These are phyloP conservation scores for Hyles vespertilio DNA, from an alignment of 1,140 invertebrate species.

Conservation along the genomic window DNA sequence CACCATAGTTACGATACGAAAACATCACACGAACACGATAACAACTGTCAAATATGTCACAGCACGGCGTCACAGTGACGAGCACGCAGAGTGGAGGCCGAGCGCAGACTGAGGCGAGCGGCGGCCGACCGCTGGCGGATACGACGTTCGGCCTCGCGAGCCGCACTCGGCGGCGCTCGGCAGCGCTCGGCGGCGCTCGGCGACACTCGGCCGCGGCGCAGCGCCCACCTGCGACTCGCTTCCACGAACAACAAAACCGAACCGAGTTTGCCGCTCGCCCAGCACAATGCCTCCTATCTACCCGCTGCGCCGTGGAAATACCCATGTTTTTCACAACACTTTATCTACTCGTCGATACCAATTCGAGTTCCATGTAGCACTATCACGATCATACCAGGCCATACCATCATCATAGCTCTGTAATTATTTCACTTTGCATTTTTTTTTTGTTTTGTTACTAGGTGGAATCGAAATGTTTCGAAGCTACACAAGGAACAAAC, in stretches of 20 bases:
- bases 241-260: constrained; percentile 64
- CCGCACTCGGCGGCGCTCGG: constrained; percentile 17
- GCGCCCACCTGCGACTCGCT: constrained; percentile 60
- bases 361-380: no score
- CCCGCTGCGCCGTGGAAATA: constrained; percentile 18
- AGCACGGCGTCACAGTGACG: constrained; percentile 63
- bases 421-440: background rate
- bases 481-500: background rate
- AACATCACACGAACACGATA: constrained; percentile 73
- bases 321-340: constrained; percentile 14
- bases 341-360: constrained; percentile 12
- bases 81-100: constrained; percentile 50
- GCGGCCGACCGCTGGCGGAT: constrained; percentile 29
- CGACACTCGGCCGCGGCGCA: constrained; percentile 17
- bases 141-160: constrained; percentile 30
- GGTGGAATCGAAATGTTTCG: background rate
- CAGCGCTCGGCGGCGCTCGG: constrained; percentile 29
- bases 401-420: no score
- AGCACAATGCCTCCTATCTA: constrained; percentile 32
- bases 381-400: no score
- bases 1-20: constrained; percentile 74
- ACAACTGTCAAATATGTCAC: constrained; percentile 72
- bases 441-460: background rate
- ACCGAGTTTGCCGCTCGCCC: constrained; percentile 27
- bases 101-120: constrained; percentile 57